Conservation (phyloP, 2,113 vertebrate species). For the Onychostruthus taczanowskii region DNA sequence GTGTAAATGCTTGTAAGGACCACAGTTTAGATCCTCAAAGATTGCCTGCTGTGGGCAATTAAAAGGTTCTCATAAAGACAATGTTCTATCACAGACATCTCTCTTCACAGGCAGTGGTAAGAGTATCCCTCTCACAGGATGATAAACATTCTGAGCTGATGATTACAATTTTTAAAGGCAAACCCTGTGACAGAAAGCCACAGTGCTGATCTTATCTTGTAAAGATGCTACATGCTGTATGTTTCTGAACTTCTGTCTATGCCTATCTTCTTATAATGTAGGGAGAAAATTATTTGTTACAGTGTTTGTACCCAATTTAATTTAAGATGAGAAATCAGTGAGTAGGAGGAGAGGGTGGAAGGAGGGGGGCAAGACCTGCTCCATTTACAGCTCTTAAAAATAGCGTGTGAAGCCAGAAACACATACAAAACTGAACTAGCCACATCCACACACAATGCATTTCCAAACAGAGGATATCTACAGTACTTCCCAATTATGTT, state of each 20-base stretch:
- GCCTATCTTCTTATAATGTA: background rate
- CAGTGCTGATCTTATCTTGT: background rate
- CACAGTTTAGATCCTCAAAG: background rate
- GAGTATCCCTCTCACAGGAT: background rate
- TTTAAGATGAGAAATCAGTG: conserved; percentile 36
- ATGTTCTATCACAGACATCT: background rate
- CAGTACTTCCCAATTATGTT: conserved; percentile 53
- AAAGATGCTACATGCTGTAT: background rate
- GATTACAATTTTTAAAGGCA: conserved; percentile 35
- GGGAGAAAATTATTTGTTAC: conserved; percentile 45
- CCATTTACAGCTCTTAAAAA: conserved; percentile 59
- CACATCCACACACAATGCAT: conserved; percentile 11
- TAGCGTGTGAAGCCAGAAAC: background rate
- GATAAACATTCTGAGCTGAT: background rate
- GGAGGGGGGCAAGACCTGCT: background rate
- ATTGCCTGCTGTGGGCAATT: background rate
- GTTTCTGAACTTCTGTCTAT: background rate
- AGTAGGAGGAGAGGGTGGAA: background rate
- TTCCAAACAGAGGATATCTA: conserved; percentile 39
- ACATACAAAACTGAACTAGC: conserved; percentile 6
- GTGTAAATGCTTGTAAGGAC: background rate
- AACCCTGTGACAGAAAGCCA: background rate
- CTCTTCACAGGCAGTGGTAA: background rate
- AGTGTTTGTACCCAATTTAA: conserved; percentile 43
- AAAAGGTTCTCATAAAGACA: background rate